Percentiles rank a stretch among this genome's conserved stretches.
Conservation (phyloP, 2,888 invertebrate genomes). For the Trichogramma evanescens region DNA sequence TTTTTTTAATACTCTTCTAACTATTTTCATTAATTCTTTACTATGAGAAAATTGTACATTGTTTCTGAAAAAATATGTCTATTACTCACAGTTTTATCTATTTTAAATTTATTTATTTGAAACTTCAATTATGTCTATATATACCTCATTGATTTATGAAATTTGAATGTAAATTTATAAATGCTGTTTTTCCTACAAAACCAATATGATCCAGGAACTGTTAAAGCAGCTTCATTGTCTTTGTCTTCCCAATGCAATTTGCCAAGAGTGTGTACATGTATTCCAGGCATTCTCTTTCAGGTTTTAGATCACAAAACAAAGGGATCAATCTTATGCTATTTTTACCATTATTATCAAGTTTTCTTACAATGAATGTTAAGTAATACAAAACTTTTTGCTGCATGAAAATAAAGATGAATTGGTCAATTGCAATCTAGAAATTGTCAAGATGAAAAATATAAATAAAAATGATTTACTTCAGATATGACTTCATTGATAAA, state of each 20-base stretch:
- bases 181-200: conserved; percentile 41
- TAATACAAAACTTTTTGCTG: conserved; percentile 43
- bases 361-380: conserved; percentile 39
- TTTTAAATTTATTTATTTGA: neutral
- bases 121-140: neutral
- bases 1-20: conserved; percentile 39
- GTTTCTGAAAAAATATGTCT: conserved; percentile 28
- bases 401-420: conserved; percentile 14
- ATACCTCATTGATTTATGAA: conserved; percentile 36
- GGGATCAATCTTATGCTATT: conserved; percentile 37
- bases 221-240: conserved; percentile 34
- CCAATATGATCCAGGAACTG: conserved; percentile 44
- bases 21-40: conserved; percentile 42
- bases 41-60: conserved; percentile 31
- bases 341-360: conserved; percentile 26
- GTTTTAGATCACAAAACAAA: conserved; percentile 40
- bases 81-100: conserved; percentile 1
- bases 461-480: conserved; percentile 31
- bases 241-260: conserved; percentile 38
- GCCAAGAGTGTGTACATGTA: conserved; percentile 43
- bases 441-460: neutral
- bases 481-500: conserved; percentile 45
- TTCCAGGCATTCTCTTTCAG: conserved; percentile 46
- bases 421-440: conserved; percentile 2
- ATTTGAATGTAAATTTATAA: conserved; percentile 43